These are phyloP conservation scores for Sinosuthora webbiana DNA, from an alignment of 2,113 vertebrate genomes.

Conservation along the genomic window DNA sequence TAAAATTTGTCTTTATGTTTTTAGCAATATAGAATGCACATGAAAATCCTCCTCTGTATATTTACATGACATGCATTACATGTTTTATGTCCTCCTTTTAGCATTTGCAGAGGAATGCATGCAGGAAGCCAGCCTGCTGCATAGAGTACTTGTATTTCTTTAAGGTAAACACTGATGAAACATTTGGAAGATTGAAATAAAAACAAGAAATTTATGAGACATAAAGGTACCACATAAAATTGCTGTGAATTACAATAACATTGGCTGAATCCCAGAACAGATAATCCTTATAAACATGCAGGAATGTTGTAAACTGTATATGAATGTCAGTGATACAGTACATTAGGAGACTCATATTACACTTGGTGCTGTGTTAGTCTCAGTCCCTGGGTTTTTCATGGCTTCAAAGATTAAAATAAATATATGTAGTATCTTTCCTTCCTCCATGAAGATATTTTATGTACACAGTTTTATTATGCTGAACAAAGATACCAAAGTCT, in stretches of 20 bases:
- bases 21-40: neutral
- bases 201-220: slow-evolving; percentile 68
- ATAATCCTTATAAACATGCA: slow-evolving; percentile 70
- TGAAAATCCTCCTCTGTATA: slow-evolving; percentile 30
- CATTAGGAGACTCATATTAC: slow-evolving; percentile 65
- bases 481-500: slow-evolving; percentile 57
- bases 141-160: slow-evolving; percentile 39
- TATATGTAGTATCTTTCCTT: slow-evolving; percentile 27
- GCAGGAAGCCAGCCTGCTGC: slow-evolving; percentile 31
- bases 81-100: neutral
- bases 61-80: neutral
- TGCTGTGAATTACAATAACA: slow-evolving; percentile 64
- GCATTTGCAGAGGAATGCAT: neutral
- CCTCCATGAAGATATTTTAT: slow-evolving; percentile 58
- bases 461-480: slow-evolving; percentile 64
- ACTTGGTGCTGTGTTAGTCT: slow-evolving; percentile 16
- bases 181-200: slow-evolving; percentile 57
- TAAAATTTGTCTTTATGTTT: slow-evolving; percentile 32
- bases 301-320: slow-evolving; percentile 66
- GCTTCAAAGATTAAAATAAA: slow-evolving; percentile 63
- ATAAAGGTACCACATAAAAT: slow-evolving; percentile 67
- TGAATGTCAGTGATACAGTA: slow-evolving; percentile 65
- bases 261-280: slow-evolving; percentile 61
- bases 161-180: slow-evolving; percentile 57
- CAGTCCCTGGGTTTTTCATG: slow-evolving; percentile 44